Percentiles rank a stretch among this genome's conserved stretches.
These are phyloP conservation scores for Phyllotreta striolata DNA, from an alignment of 2,888 invertebrate genomes.

Conservation along the genomic window DNA sequence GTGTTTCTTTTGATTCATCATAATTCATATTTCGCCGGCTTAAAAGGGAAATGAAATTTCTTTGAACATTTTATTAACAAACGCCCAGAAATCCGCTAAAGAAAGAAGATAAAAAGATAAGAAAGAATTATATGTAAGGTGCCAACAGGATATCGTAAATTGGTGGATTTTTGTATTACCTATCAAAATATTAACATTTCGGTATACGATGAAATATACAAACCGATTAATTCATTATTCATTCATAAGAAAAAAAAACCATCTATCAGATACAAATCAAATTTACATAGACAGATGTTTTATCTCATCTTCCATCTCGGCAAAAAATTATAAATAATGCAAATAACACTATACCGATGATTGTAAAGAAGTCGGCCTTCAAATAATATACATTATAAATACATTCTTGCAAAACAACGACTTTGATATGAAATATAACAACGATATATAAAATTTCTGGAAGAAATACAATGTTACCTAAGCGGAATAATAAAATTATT, in stretches of 20 bases:
- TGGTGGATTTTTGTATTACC: background rate
- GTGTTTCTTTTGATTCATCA: too few species aligned
- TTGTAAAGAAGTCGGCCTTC: conserved; percentile 42
- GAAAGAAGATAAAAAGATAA: too few species aligned
- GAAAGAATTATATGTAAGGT: too few species aligned
- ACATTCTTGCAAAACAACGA: conserved; percentile 22
- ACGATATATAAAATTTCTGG: conserved; percentile 3
- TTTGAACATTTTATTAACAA: too few species aligned
- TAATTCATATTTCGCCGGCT: too few species aligned
- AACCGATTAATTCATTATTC: background rate
- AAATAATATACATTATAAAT: conserved; percentile 32
- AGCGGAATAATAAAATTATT: too few species aligned
- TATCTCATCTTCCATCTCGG: conserved; percentile 5
- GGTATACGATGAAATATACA: too few species aligned
- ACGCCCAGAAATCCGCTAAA: too few species aligned
- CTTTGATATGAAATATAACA: conserved; percentile 13
- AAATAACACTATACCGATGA: conserved; percentile 39
- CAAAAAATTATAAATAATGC: conserved; percentile 41
- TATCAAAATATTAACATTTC: background rate
- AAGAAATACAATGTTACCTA: background rate
- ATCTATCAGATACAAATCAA: conserved; percentile 8
- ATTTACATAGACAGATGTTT: conserved; percentile 30
- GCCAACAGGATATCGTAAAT: too few species aligned
- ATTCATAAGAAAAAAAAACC: background rate
- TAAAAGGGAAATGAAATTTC: too few species aligned